Base-by-base conservation (phyloP, 2,888 invertebrate species). In the Trachelus iudaicus region DNA sequence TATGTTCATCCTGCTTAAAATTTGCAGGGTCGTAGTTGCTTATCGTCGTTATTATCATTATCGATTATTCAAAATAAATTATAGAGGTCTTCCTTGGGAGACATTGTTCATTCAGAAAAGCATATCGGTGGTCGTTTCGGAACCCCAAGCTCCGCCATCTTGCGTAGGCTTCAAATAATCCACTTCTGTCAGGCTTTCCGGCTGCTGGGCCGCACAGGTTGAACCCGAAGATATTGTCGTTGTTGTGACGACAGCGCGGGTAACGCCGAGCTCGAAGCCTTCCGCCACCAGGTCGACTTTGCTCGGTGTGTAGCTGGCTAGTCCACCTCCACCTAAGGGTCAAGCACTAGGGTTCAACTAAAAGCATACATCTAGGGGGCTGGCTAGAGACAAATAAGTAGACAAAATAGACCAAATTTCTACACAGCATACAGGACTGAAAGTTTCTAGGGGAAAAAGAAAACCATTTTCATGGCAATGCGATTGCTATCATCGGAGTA, bases 231-330 rank as follows among this genome's bases (percentile, higher is more conserved):
- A 82, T 75, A 88, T 87, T 75, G 90, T 81, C 79, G 87, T 82
- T 68, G 84, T 82, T 3, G 85, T 77, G 56, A 86, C 92, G 83
- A 91, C 92, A 85, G 93, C 93, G 87, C 96, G 94, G 82, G 96
- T 95, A 79, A 97, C 94, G 76, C 97, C 97, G 81, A 97, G 93
- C 92, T 96, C 95, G 93, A 97, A 97, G 81, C 94, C 93, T 84
- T 94, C 93, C 87, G 92, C 94, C 85, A 93, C 93, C 84, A 93
- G 94, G 83, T 93, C 92, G 77, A 94, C 94, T 93, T 96, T 96
- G 93, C 96, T 94, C 80, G 97, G 97, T 87, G 96, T 97, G 93
- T 97, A 97, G 89, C 95, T 96, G 83, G 96, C 94, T 91, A 97
- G 93, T 75, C 90, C 90, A 77, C 91, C 88, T 74, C 89, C 90